Conservation (phyloP, 2,113 vertebrate species). For the Cyphomyrus discorhynchus region DNA sequence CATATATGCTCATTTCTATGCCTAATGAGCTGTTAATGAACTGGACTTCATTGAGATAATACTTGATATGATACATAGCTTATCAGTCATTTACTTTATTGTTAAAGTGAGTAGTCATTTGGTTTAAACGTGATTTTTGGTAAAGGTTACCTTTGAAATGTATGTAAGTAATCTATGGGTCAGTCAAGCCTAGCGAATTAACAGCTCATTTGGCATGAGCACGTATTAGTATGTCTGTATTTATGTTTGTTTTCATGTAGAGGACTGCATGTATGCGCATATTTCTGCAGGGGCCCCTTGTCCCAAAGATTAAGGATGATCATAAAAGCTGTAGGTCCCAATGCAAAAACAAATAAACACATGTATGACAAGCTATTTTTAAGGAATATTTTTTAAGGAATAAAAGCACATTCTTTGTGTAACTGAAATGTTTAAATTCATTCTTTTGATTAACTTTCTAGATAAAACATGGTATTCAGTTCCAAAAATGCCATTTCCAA, state of each 20-base stretch:
- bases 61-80: not conserved
- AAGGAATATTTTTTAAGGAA: not conserved
- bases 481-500: not conserved
- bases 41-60: not conserved
- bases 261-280: not conserved
- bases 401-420: not conserved
- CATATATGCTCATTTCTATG: not conserved
- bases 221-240: not conserved
- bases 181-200: not conserved
- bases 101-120: not conserved
- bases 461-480: not conserved
- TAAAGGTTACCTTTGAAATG: not conserved
- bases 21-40: not conserved
- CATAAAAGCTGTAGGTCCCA: not conserved
- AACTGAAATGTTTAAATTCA: not conserved
- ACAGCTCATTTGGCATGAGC: not conserved
- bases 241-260: not conserved
- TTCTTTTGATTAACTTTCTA: not conserved
- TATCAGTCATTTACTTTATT: not conserved
- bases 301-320: not conserved
- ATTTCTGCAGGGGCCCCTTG: not conserved
- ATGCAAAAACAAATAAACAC: not conserved
- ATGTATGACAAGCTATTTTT: not conserved
- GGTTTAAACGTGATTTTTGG: not conserved
- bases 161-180: not conserved